Evolutionary conservation across 2,797 vertebrate species (phyloP).

Genomic region (Poecilia velifera): DNA sequence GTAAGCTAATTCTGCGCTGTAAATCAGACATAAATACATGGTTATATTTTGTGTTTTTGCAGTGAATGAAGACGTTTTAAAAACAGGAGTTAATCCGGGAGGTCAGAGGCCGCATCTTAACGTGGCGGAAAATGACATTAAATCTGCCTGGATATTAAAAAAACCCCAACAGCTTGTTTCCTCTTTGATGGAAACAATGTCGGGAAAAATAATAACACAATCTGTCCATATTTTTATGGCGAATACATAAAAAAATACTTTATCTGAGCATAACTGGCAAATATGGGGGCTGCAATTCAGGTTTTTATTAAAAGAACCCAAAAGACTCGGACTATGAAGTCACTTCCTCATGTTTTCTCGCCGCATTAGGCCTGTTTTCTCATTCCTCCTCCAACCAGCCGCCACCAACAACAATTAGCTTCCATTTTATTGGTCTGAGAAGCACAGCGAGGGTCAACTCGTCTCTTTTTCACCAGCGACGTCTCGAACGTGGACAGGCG

Average conservation of each 20-base stretch:
- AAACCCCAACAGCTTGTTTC: slow-evolving; percentile 32
- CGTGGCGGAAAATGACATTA: slow-evolving; percentile 45
- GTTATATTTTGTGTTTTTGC: no score
- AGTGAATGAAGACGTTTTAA: slow-evolving; percentile 9
- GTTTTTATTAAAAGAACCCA: neutral
- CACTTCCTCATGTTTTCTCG: neutral
- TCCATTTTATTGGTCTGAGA: slow-evolving; percentile 18
- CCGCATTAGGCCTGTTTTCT: slow-evolving; percentile 42
- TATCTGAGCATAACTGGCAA: neutral
- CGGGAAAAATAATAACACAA: neutral
- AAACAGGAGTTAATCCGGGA: slow-evolving; percentile 62
- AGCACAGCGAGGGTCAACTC: slow-evolving; percentile 44
- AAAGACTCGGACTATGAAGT: neutral
- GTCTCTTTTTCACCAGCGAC: slow-evolving; percentile 85
- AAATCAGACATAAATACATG: no score
- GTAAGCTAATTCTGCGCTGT: no score
- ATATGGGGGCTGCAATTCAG: neutral
- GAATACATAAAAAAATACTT: neutral
- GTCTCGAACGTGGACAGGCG: slow-evolving; percentile 58
- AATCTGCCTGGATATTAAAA: slow-evolving; percentile 31
- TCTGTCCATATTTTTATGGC: slow-evolving; percentile 1
- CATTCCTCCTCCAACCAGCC: slow-evolving; percentile 29
- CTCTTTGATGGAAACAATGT: neutral
- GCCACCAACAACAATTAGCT: slow-evolving; percentile 54
- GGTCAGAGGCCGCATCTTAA: slow-evolving; percentile 37